These are phyloP conservation scores for Acanthiza pusilla DNA, from an alignment of 2,797 vertebrate genomes.

Conservation along the genomic window DNA sequence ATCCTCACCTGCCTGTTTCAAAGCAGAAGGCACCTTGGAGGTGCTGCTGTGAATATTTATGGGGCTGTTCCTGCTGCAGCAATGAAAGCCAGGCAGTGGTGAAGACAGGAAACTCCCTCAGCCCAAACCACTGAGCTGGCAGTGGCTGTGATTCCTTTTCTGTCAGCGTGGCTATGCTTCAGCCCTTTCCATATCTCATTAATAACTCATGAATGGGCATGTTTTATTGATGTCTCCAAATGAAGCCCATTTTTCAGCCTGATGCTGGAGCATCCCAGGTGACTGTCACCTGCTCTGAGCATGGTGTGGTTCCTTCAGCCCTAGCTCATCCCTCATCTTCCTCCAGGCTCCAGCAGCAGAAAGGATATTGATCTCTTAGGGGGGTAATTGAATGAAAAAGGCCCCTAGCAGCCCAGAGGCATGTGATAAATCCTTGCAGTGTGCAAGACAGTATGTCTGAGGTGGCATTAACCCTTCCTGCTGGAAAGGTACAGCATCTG, in stretches of 20 bases:
- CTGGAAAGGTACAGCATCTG: background rate
- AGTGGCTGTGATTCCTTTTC: background rate
- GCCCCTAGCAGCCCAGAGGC: background rate
- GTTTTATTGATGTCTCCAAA: slow-evolving; percentile 42
- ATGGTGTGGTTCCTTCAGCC: background rate
- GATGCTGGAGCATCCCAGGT: background rate
- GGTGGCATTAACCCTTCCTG: background rate
- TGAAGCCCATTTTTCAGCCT: slow-evolving; percentile 23
- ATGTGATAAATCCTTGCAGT: background rate
- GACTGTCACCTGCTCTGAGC: background rate
- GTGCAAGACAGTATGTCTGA: background rate
- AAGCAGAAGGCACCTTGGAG: background rate
- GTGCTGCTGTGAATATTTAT: background rate
- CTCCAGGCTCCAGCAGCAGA: background rate
- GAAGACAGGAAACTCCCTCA: background rate
- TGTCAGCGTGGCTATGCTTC: rapidly evolving
- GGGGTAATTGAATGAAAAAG: background rate
- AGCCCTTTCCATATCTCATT: background rate
- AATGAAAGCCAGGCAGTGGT: background rate
- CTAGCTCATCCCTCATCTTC: background rate
- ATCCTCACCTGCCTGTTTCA: background rate
- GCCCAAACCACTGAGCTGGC: background rate
- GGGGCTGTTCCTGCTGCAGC: background rate
- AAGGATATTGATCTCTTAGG: background rate
- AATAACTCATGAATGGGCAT: background rate